Evolutionary conservation across 2,888 invertebrate genomes (phyloP).

Genomic region (Pterobdella sp.): DNA sequence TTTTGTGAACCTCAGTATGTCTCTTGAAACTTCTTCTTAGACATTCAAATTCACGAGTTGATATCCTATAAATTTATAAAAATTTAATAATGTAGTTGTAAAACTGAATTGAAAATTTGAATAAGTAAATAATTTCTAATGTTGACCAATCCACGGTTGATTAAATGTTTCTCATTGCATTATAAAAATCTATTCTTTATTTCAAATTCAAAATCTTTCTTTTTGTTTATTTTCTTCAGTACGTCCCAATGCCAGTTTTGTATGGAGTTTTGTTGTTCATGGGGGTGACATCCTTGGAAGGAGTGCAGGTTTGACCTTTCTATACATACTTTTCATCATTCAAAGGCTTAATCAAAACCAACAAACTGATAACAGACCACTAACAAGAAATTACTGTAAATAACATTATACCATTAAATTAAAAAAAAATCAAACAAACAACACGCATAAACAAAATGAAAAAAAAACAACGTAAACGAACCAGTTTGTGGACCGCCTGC

Average conservation of each 20-base stretch:
- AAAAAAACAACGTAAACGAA: slow-evolving; percentile 59
- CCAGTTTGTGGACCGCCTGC: slow-evolving; percentile 83
- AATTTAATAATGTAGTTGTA: no score
- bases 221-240: slow-evolving; percentile 32
- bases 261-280: slow-evolving; percentile 54
- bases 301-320: slow-evolving; percentile 55
- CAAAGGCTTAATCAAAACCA: not conserved
- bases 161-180: no score
- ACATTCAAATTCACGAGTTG: no score
- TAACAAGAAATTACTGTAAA: not conserved
- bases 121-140: no score
- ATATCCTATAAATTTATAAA: no score
- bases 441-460: not conserved
- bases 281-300: slow-evolving; percentile 87
- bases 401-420: not conserved
- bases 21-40: no score
- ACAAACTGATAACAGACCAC: not conserved
- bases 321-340: not conserved
- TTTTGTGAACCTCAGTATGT: no score
- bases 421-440: not conserved
- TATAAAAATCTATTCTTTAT: no score
- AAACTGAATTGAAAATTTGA: no score
- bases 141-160: no score
- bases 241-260: slow-evolving; percentile 38
- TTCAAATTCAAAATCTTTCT: no score